Conservation (phyloP, 64 coral and sea anemone species). For the Orbicella faveolata region DNA sequence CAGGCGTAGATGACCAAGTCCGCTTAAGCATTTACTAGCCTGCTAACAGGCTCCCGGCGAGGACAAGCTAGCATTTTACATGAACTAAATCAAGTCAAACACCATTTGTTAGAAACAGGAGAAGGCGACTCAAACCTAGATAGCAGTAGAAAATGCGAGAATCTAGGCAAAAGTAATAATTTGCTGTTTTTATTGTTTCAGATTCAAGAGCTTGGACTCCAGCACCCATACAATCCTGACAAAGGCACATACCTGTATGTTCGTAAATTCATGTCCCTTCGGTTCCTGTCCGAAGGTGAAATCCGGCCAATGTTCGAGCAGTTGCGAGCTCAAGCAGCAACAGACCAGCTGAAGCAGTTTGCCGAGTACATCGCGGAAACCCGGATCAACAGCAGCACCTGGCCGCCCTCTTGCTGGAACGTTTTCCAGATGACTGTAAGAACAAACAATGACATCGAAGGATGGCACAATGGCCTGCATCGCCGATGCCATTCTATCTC, state of each 20-base stretch:
- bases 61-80: too few species aligned
- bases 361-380: not conserved
- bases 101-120: too few species aligned
- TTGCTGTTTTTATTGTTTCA: not conserved
- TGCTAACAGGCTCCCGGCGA: too few species aligned
- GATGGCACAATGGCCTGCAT: conserved; percentile 12
- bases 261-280: not conserved
- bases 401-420: conserved; percentile 25
- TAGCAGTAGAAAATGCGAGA: too few species aligned
- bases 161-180: too few species aligned
- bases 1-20: too few species aligned
- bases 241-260: not conserved
- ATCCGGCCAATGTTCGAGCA: conserved; percentile 19
- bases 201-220: conserved; percentile 14
- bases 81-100: too few species aligned
- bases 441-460: conserved; percentile 18
- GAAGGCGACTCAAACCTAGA: too few species aligned
- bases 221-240: not conserved
- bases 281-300: conserved; percentile 2
- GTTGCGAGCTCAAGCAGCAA: not conserved
- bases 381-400: conserved; percentile 9
- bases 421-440: conserved; percentile 17
- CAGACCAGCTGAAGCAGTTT: not conserved
- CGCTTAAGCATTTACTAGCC: too few species aligned
- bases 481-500: conserved; percentile 7